Base-by-base conservation (phyloP, 2,888 invertebrate species). In the Plusia festucae region DNA sequence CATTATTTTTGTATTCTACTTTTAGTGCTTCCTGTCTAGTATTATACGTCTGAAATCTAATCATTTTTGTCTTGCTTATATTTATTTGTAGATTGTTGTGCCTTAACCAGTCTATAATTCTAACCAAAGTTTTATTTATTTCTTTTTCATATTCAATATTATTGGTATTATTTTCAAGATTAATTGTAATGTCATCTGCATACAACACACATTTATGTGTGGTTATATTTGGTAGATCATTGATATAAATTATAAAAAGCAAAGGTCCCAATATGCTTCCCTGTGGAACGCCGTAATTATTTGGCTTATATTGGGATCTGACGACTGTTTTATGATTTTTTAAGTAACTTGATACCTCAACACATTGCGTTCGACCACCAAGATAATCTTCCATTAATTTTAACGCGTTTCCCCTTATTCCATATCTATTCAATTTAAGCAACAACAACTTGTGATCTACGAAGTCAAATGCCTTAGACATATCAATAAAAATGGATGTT, bases 1-100 rank as follows among this genome's bases (percentile, higher is more conserved):
- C 40, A 40, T 40, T 40, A 40, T 40, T 40, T n/a, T 40, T n/a
- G n/a, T 40, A 40, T 40, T 40, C 40, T 40, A 40, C n/a, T 40
- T 40, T 40, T 40, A 40, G n/a, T 5, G 15, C 40, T 40, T 40
- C 40, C n/a, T n/a, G 40, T 40, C 40, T 40, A n/a, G 40, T 40
- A n/a, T 40, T 40, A 40, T 40, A n/a, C 8, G 40, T 40, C 40
- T 40, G 40, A 40, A 40, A 40, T n/a, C 40, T 40, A n/a, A 40
- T 40, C 40, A 40, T 40, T 40, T 40, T 40, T 40, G 40, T 40
- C 8, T 40, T 40, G n/a, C 40, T 40, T 40, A 40, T 40, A 40
- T 40, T 40, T n/a, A 40, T 40, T 40, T 40, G 40, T 40, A 40
- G 8, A 40, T 40, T 15, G n/a, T 40, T 40, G 15, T n/a, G n/a